Evolutionary conservation across 2,888 invertebrate species (phyloP).

Genomic region (Orgyia antiqua): DNA sequence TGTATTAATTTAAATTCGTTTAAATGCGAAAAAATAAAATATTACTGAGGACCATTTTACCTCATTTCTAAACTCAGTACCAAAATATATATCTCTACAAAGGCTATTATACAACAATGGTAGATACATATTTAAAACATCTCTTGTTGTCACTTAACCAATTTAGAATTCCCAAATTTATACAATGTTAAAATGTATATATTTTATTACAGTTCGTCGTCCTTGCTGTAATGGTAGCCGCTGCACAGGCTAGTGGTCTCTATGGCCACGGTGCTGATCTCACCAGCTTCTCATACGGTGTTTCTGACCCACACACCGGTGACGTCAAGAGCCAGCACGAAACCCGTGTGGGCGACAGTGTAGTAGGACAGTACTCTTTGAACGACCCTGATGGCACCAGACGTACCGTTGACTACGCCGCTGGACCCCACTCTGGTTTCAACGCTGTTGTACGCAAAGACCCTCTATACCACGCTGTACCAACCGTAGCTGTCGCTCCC

Average conservation of each 20-base stretch:
- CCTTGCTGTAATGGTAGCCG: slow-evolving; percentile 64
- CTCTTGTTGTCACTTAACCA: too few species aligned
- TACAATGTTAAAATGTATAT: neutral
- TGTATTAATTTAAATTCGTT: too few species aligned
- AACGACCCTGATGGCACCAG: slow-evolving; percentile 79
- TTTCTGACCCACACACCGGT: slow-evolving; percentile 69
- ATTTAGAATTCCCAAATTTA: too few species aligned
- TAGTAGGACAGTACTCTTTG: slow-evolving; percentile 70
- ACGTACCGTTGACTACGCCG: slow-evolving; percentile 79
- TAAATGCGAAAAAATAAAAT: too few species aligned
- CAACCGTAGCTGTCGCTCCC: slow-evolving; percentile 38
- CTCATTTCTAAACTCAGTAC: too few species aligned
- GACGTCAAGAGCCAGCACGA: slow-evolving; percentile 79
- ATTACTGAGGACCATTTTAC: too few species aligned
- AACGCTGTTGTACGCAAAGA: slow-evolving; percentile 75
- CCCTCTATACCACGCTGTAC: slow-evolving; percentile 48
- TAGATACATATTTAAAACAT: too few species aligned
- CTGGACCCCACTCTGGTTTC: slow-evolving; percentile 72
- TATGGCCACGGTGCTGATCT: slow-evolving; percentile 49
- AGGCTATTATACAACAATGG: too few species aligned
- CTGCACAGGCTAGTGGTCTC: slow-evolving; percentile 58
- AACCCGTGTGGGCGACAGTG: slow-evolving; percentile 79
- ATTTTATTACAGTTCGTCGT: slow-evolving; percentile 56
- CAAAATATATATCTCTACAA: too few species aligned
- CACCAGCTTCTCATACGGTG: slow-evolving; percentile 68